Evolutionary conservation across 2,888 invertebrate genomes (phyloP), one percentile per base, ranked within the genome.

Genomic region (Periphyllus acericola): DNA sequence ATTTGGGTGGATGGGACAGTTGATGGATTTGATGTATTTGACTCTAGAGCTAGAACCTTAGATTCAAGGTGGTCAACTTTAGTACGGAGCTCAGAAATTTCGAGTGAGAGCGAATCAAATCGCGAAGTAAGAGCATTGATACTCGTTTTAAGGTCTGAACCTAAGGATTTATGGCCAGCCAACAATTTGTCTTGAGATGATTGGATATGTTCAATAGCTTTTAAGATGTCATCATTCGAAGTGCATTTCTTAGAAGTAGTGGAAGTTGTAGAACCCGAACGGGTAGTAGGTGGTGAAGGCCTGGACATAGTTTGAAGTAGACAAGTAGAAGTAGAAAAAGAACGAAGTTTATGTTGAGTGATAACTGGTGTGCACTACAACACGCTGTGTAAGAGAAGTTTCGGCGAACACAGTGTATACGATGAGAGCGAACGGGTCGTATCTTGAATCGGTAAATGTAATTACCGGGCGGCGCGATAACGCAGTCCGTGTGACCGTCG

Each of bases 391-490:
- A 32, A 32, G 17, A 29, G 17, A 14, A 17, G 14, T 75, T 75
- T 46, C 40, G 0, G 75, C 4, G 75, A n/a, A 46, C 75, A 14
- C 46, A 75, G 75, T 75, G 75, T 75, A 75, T 75, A 40, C 17
- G 75, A 76, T 46, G 76, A 3, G 40, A 19, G 46, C 17, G 46
- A 19, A 3, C 76, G 76, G 76, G 6, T 76, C 46, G 46, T 76
- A 76, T 52, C 46, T 19, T n/a, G 17, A 46, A 76, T 29, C 29
- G 29, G 76, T 0, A 46, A n/a, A 29, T 36, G 75, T 75, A 75
- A 76, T 76, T 76, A 46, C 14, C 14, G 11, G 75, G 75, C 75
- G n/a, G 75, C n/a, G 46, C n/a, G 46, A 76, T 76, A 76, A 76
- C 0, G n/a, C 17, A n/a, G n/a, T 21, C 3, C 60, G 1, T 21